Evolutionary conservation across 2,888 invertebrate species (phyloP).

Genomic region (Drosophila melanosoma): DNA sequence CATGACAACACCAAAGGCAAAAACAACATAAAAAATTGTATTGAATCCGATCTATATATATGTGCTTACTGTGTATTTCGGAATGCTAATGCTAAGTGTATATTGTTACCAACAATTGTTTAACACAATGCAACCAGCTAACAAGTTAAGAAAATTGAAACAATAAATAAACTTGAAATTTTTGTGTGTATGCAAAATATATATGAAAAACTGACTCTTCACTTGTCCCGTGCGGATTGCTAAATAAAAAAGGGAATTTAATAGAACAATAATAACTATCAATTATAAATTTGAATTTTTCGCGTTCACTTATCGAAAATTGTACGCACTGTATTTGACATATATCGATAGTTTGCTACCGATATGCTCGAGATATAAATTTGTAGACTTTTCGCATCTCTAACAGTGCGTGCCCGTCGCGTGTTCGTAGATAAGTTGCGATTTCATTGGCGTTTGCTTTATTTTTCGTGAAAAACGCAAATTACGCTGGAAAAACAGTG

Average conservation of each 20-base stretch:
- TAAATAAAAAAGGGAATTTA: not conserved
- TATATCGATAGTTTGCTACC: slow-evolving; percentile 28
- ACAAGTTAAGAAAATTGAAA: slow-evolving; percentile 60
- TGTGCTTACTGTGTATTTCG: slow-evolving; percentile 44
- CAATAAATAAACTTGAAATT: slow-evolving; percentile 68
- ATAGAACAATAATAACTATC: not conserved
- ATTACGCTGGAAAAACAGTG: slow-evolving; percentile 23
- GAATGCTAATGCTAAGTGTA: slow-evolving; percentile 23
- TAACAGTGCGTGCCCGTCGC: slow-evolving; percentile 58
- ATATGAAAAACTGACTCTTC: slow-evolving; percentile 16
- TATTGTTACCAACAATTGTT: slow-evolving; percentile 32
- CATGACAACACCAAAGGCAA: slow-evolving; percentile 52
- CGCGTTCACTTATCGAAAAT: not conserved
- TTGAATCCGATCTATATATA: slow-evolving; percentile 36
- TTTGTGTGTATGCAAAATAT: slow-evolving; percentile 73
- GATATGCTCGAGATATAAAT: slow-evolving; percentile 5
- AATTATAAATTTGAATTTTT: slow-evolving; percentile 5
- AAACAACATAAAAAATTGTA: slow-evolving; percentile 10
- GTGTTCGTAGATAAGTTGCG: slow-evolving; percentile 62
- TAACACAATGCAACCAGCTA: slow-evolving; percentile 41
- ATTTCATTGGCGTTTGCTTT: slow-evolving; percentile 56
- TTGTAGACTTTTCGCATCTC: slow-evolving; percentile 26
- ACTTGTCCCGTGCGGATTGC: not conserved
- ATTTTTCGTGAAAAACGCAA: slow-evolving; percentile 39
- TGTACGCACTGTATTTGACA: not conserved